Evolutionary conservation across 2,888 invertebrate genomes (phyloP).

Genomic region (Drosophila longiperda): DNA sequence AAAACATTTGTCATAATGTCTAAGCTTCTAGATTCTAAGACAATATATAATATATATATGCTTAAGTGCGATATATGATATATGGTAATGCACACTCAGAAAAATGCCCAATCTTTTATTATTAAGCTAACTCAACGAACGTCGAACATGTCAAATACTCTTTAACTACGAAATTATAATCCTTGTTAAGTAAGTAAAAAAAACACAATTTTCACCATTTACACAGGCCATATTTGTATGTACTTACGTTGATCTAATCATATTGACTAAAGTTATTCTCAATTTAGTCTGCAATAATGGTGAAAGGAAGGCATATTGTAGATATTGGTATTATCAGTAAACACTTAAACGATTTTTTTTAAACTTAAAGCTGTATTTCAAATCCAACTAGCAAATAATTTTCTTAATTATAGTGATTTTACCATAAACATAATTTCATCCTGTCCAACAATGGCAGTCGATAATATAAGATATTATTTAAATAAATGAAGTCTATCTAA

Average conservation of each 20-base stretch:
- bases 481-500: constrained; percentile 24
- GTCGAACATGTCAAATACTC: constrained; percentile 20
- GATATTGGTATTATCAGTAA: constrained; percentile 35
- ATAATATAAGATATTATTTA: constrained; percentile 20
- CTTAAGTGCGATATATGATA: constrained; percentile 19
- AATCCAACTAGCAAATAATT: neutral
- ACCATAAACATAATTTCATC: neutral
- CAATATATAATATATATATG: constrained; percentile 30
- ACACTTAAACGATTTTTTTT: neutral
- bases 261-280: constrained; percentile 54
- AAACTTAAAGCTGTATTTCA: neutral
- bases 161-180: constrained; percentile 40
- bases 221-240: constrained; percentile 53
- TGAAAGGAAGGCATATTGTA: constrained; percentile 41
- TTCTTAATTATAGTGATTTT: neutral
- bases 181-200: constrained; percentile 28
- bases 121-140: constrained; percentile 8
- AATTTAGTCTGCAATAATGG: constrained; percentile 59
- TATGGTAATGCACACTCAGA: constrained; percentile 9
- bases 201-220: constrained; percentile 47
- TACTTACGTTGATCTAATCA: constrained; percentile 63
- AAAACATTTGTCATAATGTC: constrained; percentile 71
- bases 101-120: constrained; percentile 18
- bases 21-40: constrained; percentile 56
- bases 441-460: constrained; percentile 5